A percentile compares a stretch with the other conserved stretches of the same genome.
phyloP scores from a whole-genome alignment of 1,140 invertebrate genomes.

The Hycleus cichorii region DNA sequence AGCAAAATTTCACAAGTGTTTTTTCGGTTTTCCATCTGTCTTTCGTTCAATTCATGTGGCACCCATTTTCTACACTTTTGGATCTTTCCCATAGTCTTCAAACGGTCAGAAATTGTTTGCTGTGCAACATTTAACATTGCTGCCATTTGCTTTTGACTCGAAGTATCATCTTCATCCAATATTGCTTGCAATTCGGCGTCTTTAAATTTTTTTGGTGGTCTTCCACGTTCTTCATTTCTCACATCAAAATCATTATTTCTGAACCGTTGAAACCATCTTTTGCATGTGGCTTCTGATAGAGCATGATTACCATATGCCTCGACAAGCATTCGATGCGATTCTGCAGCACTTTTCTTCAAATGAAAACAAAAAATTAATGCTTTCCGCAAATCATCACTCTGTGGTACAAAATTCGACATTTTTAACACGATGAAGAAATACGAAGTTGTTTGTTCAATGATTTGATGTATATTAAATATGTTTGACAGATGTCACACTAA shows the following conservation, averaged over 20 bases:
- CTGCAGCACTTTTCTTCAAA: conserved; percentile 23
- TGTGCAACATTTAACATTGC: too few species aligned
- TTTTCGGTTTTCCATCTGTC: background rate
- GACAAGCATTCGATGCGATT: conserved; percentile 14
- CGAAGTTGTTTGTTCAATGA: too few species aligned
- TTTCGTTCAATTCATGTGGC: too few species aligned
- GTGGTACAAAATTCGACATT: conserved; percentile 15
- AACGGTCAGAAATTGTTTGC: too few species aligned
- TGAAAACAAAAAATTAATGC: conserved; percentile 20
- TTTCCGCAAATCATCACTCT: conserved; percentile 20
- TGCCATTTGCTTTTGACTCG: too few species aligned
- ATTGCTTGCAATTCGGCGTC: too few species aligned
- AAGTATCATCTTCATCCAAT: too few species aligned
- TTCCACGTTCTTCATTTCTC: background rate
- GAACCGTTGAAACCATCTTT: conserved; percentile 25
- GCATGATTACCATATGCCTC: conserved; percentile 23
- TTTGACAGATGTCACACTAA: background rate
- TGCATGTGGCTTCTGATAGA: conserved; percentile 17
- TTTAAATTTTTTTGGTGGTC: too few species aligned
- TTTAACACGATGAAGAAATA: conserved; percentile 1
- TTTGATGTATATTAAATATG: too few species aligned
- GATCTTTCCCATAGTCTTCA: too few species aligned
- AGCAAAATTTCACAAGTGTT: background rate
- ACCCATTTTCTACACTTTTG: too few species aligned
- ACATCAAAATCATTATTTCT: conserved; percentile 25